Evolutionary conservation across 1,140 invertebrate genomes (phyloP).

Genomic region (Hetaerina americana): DNA sequence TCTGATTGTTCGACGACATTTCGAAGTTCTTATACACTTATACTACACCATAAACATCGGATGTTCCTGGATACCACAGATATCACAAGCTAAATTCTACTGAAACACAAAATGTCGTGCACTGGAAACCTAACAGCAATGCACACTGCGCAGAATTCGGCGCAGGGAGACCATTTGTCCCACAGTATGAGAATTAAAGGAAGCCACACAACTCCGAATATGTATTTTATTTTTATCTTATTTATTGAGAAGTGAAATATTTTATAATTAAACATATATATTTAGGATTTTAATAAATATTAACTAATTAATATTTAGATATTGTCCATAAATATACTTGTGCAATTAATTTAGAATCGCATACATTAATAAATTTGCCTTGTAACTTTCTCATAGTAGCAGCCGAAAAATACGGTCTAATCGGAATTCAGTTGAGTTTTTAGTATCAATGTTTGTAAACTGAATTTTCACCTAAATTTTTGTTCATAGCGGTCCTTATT

Average conservation of each 20-base stretch:
- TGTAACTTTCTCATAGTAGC: neutral
- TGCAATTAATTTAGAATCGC: too few species aligned
- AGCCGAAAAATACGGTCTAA: neutral
- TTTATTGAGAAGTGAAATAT: too few species aligned
- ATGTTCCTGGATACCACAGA: neutral
- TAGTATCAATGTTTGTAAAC: too few species aligned
- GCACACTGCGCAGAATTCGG: neutral
- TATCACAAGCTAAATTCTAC: neutral
- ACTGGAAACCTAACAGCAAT: neutral
- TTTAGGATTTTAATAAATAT: too few species aligned
- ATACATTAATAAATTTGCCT: too few species aligned
- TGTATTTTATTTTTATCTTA: too few species aligned
- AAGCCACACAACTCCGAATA: too few species aligned
- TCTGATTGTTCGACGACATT: slow-evolving; percentile 46
- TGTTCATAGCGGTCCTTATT: too few species aligned
- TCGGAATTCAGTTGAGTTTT: neutral
- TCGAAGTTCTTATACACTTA: slow-evolving; percentile 17
- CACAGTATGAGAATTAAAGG: neutral
- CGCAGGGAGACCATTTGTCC: neutral
- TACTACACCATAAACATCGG: neutral
- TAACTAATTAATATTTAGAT: too few species aligned
- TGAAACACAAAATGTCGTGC: neutral
- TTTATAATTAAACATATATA: too few species aligned
- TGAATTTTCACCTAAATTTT: too few species aligned
- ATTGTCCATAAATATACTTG: too few species aligned